A percentile compares a stretch with the other conserved stretches of the same genome.
Conservation (phyloP, 2,797 vertebrate genomes). For the Sebastes reedi region DNA sequence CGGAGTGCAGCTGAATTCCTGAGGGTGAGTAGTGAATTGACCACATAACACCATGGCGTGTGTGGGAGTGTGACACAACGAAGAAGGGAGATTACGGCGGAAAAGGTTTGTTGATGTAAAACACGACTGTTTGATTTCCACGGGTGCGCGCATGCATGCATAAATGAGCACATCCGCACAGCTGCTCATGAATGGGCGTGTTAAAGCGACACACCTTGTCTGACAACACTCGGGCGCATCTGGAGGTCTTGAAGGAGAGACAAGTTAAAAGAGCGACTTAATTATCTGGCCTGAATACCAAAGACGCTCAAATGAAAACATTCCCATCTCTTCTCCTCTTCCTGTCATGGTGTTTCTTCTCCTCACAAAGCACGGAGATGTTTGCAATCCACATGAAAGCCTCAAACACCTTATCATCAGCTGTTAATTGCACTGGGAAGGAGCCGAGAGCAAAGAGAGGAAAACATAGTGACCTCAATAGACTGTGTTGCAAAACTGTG, state of each 20-base stretch:
- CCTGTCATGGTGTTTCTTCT: conserved; percentile 31
- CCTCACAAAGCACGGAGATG: conserved; percentile 9
- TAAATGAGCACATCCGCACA: conserved; percentile 71
- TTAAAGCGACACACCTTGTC: conserved; percentile 88
- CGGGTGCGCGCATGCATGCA: conserved; percentile 10
- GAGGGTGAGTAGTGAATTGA: conserved; percentile 66
- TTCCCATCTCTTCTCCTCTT: conserved; percentile 29
- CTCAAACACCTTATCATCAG: conserved; percentile 46
- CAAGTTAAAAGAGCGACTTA: conserved; percentile 76
- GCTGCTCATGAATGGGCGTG: conserved; percentile 87
- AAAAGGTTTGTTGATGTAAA: conserved; percentile 59
- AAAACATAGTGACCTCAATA: conserved; percentile 34
- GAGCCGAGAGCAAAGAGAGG: conserved; percentile 18
- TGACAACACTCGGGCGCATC: conserved; percentile 88
- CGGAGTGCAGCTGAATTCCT: conserved; percentile 59
- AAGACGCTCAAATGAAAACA: conserved; percentile 63
- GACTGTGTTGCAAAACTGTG: conserved; percentile 20
- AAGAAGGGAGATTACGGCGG: conserved; percentile 21
- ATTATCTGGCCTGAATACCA: conserved; percentile 70
- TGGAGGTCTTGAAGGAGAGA: conserved; percentile 86
- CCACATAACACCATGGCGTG: conserved; percentile 72
- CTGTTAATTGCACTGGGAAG: conserved; percentile 50
- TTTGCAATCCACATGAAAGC: conserved; percentile 48
- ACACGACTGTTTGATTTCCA: conserved; percentile 51
- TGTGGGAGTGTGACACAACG: conserved; percentile 58